phyloP scores from a whole-genome alignment of 37 sponge, comb jelly and placozoan species.

The Halichondria panicea region DNA sequence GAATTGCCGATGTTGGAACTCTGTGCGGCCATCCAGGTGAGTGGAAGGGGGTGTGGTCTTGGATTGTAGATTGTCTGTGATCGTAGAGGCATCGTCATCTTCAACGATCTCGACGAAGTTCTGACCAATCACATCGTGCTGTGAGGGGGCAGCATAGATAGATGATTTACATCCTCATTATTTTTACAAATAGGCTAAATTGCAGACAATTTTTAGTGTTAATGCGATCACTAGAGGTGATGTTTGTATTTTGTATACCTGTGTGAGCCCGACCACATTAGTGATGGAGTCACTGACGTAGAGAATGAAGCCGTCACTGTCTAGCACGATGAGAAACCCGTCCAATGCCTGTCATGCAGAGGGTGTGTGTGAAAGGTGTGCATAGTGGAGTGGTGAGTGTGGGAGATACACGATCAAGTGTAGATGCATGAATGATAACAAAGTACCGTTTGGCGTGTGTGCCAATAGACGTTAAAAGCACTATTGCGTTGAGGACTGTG shows the following conservation, averaged over 20 bases:
- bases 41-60: slow-evolving; percentile 4
- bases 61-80: slow-evolving; percentile 35
- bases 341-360: slow-evolving; percentile 50
- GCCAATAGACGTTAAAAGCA: too few relatives aligned
- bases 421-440: neutral
- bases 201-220: too few relatives aligned
- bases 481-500: too few relatives aligned
- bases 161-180: neutral
- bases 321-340: slow-evolving; percentile 63
- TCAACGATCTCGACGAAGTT: slow-evolving; percentile 45
- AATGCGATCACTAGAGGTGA: neutral
- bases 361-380: slow-evolving; percentile 7
- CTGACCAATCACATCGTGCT: slow-evolving; percentile 67
- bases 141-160: neutral
- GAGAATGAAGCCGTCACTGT: slow-evolving; percentile 34
- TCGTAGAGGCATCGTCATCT: slow-evolving; percentile 18
- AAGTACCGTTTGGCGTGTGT: too few relatives aligned
- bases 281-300: slow-evolving; percentile 44
- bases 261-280: slow-evolving; percentile 37
- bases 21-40: neutral
- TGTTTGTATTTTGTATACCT: neutral
- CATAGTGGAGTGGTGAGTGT: neutral
- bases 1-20: slow-evolving; percentile 50
- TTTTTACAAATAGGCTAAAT: neutral
- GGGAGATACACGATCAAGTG: neutral